Evolutionary conservation across 2,113 vertebrate species (phyloP).

Genomic region (Osmerus eperlanus): DNA sequence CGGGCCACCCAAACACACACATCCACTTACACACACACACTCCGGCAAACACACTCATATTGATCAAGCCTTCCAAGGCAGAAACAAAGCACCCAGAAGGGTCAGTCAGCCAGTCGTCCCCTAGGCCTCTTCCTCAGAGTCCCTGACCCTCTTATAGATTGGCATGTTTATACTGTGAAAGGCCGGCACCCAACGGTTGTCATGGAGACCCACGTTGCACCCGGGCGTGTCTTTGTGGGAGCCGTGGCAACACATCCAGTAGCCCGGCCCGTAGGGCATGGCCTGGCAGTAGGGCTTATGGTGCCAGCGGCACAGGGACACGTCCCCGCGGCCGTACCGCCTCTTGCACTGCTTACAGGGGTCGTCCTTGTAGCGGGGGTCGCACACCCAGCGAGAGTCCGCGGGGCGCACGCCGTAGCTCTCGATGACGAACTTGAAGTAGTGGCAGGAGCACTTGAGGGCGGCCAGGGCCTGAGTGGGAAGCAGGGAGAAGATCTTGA

Average conservation of each 20-base stretch:
- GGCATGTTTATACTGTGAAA: constrained; percentile 88
- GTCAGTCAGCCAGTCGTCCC: constrained; percentile 18
- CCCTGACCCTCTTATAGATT: constrained; percentile 76
- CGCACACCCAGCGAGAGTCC: constrained; percentile 92
- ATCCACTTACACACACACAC: constrained; percentile 25
- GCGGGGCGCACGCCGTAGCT: constrained; percentile 87
- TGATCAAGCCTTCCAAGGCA: constrained; percentile 26
- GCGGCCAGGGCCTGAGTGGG: constrained; percentile 87
- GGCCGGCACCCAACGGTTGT: constrained; percentile 94
- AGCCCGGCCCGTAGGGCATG: constrained; percentile 88
- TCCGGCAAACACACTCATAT: not conserved
- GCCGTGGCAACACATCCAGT: constrained; percentile 95
- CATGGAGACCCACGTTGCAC: constrained; percentile 92
- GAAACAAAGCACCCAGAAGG: constrained; percentile 11
- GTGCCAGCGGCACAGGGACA: constrained; percentile 93
- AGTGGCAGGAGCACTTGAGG: constrained; percentile 90
- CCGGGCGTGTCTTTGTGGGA: constrained; percentile 84
- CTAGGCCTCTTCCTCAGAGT: constrained; percentile 73
- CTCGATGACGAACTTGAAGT: constrained; percentile 88
- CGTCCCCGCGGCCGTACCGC: constrained; percentile 85
- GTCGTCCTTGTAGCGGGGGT: constrained; percentile 92
- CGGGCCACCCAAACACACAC: constrained; percentile 24
- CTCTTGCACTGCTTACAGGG: constrained; percentile 97
- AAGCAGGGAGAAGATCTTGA: constrained; percentile 84
- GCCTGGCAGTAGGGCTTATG: constrained; percentile 96